Evolutionary conservation across 2,113 vertebrate species (phyloP).

Genomic region (Apistogramma diplotaenia): DNA sequence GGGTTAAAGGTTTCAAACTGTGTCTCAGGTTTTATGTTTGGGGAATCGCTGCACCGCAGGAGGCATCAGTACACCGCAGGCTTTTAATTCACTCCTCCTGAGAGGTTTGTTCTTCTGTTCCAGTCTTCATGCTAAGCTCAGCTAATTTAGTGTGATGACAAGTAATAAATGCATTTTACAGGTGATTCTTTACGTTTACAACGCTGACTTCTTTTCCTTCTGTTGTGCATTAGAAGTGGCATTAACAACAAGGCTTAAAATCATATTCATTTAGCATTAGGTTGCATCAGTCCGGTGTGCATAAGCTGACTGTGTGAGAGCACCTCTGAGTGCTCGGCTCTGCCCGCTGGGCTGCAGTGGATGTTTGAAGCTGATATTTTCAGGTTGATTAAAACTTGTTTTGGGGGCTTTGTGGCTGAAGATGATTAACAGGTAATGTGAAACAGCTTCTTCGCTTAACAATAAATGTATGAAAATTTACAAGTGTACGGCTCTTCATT

Average conservation of each 20-base stretch:
- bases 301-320: not conserved
- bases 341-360: not conserved
- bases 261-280: not conserved
- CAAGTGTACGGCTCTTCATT: not conserved
- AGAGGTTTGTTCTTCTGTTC: not conserved
- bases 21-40: not conserved
- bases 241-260: not conserved
- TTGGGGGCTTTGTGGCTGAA: not conserved
- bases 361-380: not conserved
- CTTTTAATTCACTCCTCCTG: not conserved
- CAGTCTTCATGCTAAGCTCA: not conserved
- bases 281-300: not conserved
- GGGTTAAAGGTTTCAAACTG: not conserved
- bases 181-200: not conserved
- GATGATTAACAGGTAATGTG: not conserved
- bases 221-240: not conserved
- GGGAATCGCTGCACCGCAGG: not conserved
- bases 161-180: not conserved
- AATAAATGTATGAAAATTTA: constrained; percentile 41
- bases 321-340: not conserved
- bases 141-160: not conserved
- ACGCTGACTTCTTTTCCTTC: not conserved
- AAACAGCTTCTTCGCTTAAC: constrained; percentile 20
- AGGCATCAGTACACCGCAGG: too few species aligned
- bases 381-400: not conserved